Base-by-base conservation (phyloP, 2,888 invertebrate genomes). In the Ectemnius continuus region DNA sequence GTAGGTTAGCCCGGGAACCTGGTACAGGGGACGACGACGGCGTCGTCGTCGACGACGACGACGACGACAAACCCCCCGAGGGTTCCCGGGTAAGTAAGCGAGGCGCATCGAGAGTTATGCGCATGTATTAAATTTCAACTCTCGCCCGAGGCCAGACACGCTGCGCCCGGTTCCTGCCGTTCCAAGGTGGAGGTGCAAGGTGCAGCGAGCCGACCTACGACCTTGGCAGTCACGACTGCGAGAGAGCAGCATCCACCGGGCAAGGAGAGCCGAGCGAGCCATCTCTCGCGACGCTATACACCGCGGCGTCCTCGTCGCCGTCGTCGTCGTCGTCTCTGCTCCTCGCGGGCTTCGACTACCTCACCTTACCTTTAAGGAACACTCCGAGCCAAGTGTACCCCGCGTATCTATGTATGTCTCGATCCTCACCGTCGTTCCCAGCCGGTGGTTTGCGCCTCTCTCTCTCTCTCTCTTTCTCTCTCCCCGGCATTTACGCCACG, bases 81-180 rank as follows among this genome's bases (percentile, higher is more conserved):
- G 61, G 36, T 20, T 61, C 47, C 58, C 67, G 47, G 58, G 62
- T 36, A 36, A 36, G 36, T 36, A 36, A 36, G 36, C 36, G 36
- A 47, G 73, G 16, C 52, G n/a, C 74, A 77, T 77, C 71, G 80
- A 77, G 73, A 77, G 69, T 77, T 77, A 77, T 77, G 77, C 77
- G 77, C 85, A 84, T 86, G 85, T 87, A 88, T 88, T 86, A 87
- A 87, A 87, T 88, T 87, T 88, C 86, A 86, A 88, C 85, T 86
- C 83, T 87, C 86, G 85, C 85, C 81, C 79, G 84, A 85, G 85
- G 86, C 85, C 84, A 85, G 84, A 86, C 85, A 83, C 84, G 83
- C 71, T 52, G 73, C 72, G 83, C 79, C 78, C 80, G 80, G 76
- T 84, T 80, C 84, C 82, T 80, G 73, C 79, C 83, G 36, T 83